Conservation (phyloP, 92 coral and sea anemone species). For the Bergia sp. region DNA sequence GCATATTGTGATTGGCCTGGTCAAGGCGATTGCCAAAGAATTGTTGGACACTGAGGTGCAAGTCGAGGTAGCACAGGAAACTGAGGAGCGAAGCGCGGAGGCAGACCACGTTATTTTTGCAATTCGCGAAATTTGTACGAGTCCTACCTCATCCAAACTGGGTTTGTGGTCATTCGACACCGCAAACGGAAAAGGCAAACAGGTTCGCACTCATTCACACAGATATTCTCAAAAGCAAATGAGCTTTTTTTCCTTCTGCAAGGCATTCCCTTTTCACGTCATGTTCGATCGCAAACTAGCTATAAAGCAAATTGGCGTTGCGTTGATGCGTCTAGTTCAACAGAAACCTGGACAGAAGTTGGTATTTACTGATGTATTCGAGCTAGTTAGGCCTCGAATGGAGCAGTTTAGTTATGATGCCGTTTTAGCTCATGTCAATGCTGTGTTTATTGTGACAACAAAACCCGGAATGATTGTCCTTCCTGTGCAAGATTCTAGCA, state of each 20-base stretch:
- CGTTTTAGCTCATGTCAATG: slow-evolving; percentile 88
- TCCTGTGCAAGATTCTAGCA: slow-evolving; percentile 26
- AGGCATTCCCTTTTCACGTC: slow-evolving; percentile 96
- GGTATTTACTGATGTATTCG: slow-evolving; percentile 81
- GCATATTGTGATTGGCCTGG: slow-evolving; percentile 95
- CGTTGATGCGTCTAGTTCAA: slow-evolving; percentile 74
- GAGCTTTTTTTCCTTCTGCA: slow-evolving; percentile 90
- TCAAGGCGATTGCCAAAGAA: slow-evolving; percentile 91
- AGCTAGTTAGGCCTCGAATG: slow-evolving; percentile 86
- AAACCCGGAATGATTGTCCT: slow-evolving; percentile 64
- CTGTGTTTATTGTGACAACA: slow-evolving; percentile 85
- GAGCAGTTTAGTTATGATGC: slow-evolving; percentile 75
- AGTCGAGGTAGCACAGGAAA: slow-evolving; percentile 64
- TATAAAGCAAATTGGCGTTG: slow-evolving; percentile 89
- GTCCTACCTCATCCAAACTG: slow-evolving; percentile 79
- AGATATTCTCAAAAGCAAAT: slow-evolving; percentile 48
- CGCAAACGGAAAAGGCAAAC: slow-evolving; percentile 20
- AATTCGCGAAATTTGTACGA: slow-evolving; percentile 72
- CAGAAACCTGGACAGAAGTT: slow-evolving; percentile 59
- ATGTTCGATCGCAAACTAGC: slow-evolving; percentile 90
- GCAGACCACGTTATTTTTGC: slow-evolving; percentile 87
- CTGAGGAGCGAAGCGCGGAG: slow-evolving; percentile 65
- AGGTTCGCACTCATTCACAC: slow-evolving; percentile 31
- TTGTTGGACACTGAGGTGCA: slow-evolving; percentile 80
- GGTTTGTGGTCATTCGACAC: slow-evolving; percentile 83